phyloP scores from a whole-genome alignment of 2,797 vertebrate species.

The Mus caroli region DNA sequence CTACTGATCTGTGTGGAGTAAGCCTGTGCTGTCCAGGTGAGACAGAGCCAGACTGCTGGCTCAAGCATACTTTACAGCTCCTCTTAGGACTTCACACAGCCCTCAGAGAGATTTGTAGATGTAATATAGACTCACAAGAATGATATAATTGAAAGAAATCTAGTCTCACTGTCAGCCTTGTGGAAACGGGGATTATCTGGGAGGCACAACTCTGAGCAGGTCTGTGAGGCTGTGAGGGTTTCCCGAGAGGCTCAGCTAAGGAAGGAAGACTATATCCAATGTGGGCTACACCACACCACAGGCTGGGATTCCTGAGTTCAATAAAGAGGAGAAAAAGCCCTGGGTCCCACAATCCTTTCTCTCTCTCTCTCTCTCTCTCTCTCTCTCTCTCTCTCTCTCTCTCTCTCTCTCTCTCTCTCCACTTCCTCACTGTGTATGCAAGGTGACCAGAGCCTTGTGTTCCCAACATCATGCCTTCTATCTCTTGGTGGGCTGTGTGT shows the following conservation, averaged over 20 bases:
- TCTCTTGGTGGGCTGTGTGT: neutral
- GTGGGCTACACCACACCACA: neutral
- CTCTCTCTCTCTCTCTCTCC: neutral
- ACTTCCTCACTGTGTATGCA: neutral
- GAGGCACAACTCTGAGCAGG: neutral
- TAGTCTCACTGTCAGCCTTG: neutral
- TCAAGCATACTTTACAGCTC: neutral
- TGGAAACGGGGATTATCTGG: neutral
- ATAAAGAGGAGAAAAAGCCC: neutral
- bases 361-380: too few species aligned
- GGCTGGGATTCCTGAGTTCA: neutral
- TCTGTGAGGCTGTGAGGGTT: neutral
- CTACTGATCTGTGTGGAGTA: accelerated
- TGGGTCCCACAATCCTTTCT: neutral
- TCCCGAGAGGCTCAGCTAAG: neutral
- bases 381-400: too few species aligned
- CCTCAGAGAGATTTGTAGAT: neutral
- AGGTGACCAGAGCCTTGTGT: neutral
- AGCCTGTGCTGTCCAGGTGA: too few species aligned
- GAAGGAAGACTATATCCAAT: neutral
- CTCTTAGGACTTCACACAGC: neutral
- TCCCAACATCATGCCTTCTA: neutral
- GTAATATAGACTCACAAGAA: neutral
- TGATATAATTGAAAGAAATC: neutral
- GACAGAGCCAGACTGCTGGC: neutral